Conservation (phyloP, 2,797 vertebrate species). For the Cossypha dichroa region DNA sequence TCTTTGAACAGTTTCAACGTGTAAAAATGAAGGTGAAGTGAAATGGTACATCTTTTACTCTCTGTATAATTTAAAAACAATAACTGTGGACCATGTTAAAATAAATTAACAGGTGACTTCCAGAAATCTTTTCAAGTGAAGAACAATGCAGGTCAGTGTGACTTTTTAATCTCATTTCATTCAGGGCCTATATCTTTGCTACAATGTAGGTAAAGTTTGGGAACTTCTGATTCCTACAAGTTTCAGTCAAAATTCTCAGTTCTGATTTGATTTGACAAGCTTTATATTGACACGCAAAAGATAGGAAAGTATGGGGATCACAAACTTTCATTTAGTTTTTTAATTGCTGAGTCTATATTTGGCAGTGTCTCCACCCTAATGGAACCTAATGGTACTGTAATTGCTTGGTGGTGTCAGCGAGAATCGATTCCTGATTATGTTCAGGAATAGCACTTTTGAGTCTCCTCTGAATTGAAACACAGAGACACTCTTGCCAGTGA, state of each 20-base stretch:
- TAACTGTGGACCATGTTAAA: neutral
- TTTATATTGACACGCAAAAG: neutral
- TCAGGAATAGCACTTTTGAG: constrained; percentile 45
- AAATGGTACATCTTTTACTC: neutral
- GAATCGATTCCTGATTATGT: constrained; percentile 53
- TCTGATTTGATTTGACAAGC: constrained; percentile 22
- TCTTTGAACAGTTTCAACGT: neutral
- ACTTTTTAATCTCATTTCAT: neutral
- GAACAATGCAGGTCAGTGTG: neutral
- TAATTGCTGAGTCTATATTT: constrained; percentile 62
- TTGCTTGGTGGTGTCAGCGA: constrained; percentile 33
- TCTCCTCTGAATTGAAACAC: constrained; percentile 21
- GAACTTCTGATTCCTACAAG: constrained; percentile 6
- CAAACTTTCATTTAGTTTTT: constrained; percentile 46
- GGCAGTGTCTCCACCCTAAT: constrained; percentile 58
- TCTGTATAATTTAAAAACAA: neutral
- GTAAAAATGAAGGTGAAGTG: neutral
- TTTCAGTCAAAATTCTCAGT: constrained; percentile 7
- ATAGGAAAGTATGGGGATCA: neutral
- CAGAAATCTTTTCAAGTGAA: neutral
- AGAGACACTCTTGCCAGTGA: neutral
- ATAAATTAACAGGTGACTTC: neutral
- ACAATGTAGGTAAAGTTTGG: neutral
- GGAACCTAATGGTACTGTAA: constrained; percentile 66
- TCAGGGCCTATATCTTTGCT: neutral